phyloP scores from a whole-genome alignment of 2,888 invertebrate species.

The Cataglyphis albicans region DNA sequence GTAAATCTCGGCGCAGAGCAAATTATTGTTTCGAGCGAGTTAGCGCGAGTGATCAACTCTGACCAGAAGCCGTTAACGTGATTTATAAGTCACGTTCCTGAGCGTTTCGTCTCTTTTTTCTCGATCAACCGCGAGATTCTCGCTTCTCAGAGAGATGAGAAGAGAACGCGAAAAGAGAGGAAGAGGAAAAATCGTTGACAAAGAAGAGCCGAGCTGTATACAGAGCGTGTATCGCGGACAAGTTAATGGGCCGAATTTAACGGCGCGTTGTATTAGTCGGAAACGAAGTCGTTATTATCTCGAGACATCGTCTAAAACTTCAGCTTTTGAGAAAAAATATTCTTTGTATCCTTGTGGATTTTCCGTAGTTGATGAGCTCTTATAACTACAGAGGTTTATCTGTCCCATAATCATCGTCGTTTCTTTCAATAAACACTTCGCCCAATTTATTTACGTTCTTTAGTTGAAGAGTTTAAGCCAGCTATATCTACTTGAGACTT shows the following conservation, averaged over 20 bases:
- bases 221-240: conserved; percentile 21
- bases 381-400: not conserved
- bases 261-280: not conserved
- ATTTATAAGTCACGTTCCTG: conserved; percentile 49
- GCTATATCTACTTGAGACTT: not conserved
- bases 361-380: not conserved
- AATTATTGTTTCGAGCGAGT: conserved; percentile 64
- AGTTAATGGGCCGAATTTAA: conserved; percentile 6
- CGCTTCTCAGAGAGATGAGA: conserved; percentile 42
- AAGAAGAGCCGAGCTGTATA: conserved; percentile 44
- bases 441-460: not conserved
- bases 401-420: not conserved
- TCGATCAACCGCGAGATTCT: conserved; percentile 31
- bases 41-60: conserved; percentile 55
- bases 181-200: conserved; percentile 45
- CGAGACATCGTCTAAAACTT: not conserved
- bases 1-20: conserved; percentile 64
- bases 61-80: conserved; percentile 57
- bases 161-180: conserved; percentile 27
- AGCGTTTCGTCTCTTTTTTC: conserved; percentile 46
- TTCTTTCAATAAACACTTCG: not conserved
- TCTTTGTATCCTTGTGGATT: not conserved
- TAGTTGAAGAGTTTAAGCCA: not conserved
- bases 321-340: not conserved
- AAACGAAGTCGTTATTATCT: not conserved